A percentile compares a stretch with the other conserved stretches of the same genome.
Conservation (phyloP, 2,888 invertebrate genomes). For the Cosmopolites sordidus region DNA sequence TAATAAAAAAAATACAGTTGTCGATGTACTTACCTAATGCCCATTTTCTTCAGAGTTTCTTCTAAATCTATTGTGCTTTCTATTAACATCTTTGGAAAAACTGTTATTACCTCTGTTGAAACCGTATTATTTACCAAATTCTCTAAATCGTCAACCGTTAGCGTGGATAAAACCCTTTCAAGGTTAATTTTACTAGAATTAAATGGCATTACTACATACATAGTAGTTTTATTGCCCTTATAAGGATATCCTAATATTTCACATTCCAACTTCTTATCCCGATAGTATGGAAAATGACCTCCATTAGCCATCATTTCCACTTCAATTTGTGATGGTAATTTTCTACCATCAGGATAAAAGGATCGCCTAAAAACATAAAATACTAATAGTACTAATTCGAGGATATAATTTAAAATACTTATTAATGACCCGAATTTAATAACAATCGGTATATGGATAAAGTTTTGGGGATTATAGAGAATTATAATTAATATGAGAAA, state of each 20-base stretch:
- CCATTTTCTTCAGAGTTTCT: constrained; percentile 54
- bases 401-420: too few relatives aligned
- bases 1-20: neutral
- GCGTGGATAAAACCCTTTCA: constrained; percentile 48
- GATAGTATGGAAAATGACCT: constrained; percentile 57
- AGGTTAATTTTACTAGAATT: constrained; percentile 50
- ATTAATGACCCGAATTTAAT: too few relatives aligned
- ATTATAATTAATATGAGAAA: too few relatives aligned
- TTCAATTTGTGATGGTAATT: constrained; percentile 43
- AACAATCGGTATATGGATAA: too few relatives aligned
- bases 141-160: constrained; percentile 53
- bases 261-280: constrained; percentile 51
- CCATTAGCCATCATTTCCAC: constrained; percentile 67
- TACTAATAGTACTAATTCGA: too few relatives aligned
- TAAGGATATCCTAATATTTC: constrained; percentile 69
- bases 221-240: constrained; percentile 59
- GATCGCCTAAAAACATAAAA: constrained; percentile 53
- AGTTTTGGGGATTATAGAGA: too few relatives aligned
- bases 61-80: constrained; percentile 57
- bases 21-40: constrained; percentile 44
- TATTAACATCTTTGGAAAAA: constrained; percentile 70
- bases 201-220: constrained; percentile 65
- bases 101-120: constrained; percentile 52
- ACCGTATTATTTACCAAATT: constrained; percentile 50
- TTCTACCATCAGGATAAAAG: constrained; percentile 54